phyloP scores from a whole-genome alignment of 2,797 vertebrate genomes.

The Crax fasciolata region DNA sequence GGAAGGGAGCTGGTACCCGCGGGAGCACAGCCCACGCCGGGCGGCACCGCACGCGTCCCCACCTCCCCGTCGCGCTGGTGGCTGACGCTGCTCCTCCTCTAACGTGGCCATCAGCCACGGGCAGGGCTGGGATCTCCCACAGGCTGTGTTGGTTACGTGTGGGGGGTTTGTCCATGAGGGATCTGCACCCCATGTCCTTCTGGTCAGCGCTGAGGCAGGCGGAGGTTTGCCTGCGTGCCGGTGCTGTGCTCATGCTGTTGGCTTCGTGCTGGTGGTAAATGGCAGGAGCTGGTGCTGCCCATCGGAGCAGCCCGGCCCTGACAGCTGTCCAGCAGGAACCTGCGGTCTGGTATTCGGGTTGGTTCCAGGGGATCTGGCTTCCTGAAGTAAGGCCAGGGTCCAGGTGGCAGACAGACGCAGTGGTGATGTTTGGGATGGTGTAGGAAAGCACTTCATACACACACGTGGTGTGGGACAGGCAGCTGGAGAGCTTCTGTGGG shows the following conservation, averaged over 20 bases:
- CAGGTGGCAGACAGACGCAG: conserved; percentile 28
- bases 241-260: background rate
- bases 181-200: background rate
- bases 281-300: background rate
- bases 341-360: accelerated
- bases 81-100: too few relatives aligned
- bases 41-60: too few relatives aligned
- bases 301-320: background rate
- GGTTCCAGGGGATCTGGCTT: background rate
- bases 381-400: background rate
- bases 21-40: too few relatives aligned
- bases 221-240: accelerated
- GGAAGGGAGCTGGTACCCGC: background rate
- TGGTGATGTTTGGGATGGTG: conserved; percentile 39
- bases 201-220: accelerated
- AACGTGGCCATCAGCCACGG: accelerated
- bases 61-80: too few relatives aligned
- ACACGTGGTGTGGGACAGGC: background rate
- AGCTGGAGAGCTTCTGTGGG: conserved; percentile 20
- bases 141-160: accelerated
- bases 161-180: background rate
- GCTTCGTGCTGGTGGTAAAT: accelerated
- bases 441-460: background rate
- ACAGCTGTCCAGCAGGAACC: background rate
- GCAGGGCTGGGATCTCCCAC: accelerated